phyloP scores from a whole-genome alignment of 2,797 vertebrate species.

The Novumbra hubbsi region DNA sequence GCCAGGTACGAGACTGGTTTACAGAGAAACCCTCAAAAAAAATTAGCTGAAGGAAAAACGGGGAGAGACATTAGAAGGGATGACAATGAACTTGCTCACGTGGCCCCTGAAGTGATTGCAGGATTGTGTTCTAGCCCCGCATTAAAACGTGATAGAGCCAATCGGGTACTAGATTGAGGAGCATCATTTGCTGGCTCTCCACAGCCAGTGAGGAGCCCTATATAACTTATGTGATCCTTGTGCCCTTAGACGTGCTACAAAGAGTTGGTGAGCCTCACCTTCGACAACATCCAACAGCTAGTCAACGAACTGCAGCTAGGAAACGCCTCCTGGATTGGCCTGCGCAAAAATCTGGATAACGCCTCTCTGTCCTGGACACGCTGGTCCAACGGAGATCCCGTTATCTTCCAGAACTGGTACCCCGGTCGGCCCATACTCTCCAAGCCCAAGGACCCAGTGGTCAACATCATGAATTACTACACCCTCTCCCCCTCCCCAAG shows the following conservation, averaged over 20 bases:
- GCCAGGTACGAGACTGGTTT: constrained; percentile 50
- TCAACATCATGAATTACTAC: neutral
- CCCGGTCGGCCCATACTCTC: constrained; percentile 57
- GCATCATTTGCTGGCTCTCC: neutral
- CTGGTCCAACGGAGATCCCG: constrained; percentile 67
- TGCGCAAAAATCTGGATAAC: constrained; percentile 53
- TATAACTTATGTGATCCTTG: neutral
- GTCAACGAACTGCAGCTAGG: constrained; percentile 5
- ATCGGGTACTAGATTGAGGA: neutral
- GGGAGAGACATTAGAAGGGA: neutral
- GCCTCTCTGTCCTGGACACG: constrained; percentile 47
- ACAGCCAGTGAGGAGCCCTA: neutral
- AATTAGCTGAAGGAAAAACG: too few species aligned
- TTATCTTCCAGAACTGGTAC: constrained; percentile 77
- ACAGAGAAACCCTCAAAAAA: neutral
- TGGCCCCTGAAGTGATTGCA: neutral
- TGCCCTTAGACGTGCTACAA: constrained; percentile 61
- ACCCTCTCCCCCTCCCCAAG: neutral
- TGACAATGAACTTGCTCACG: neutral
- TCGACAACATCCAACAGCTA: constrained; percentile 43
- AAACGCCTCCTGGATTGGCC: constrained; percentile 64
- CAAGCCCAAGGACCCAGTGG: neutral
- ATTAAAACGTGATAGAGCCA: neutral
- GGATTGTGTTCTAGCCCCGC: neutral
- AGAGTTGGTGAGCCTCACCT: constrained; percentile 65